Percentiles rank a stretch among this genome's conserved stretches.
phyloP scores from a whole-genome alignment of 2,888 invertebrate species.

The Toxonevra muliebris region DNA sequence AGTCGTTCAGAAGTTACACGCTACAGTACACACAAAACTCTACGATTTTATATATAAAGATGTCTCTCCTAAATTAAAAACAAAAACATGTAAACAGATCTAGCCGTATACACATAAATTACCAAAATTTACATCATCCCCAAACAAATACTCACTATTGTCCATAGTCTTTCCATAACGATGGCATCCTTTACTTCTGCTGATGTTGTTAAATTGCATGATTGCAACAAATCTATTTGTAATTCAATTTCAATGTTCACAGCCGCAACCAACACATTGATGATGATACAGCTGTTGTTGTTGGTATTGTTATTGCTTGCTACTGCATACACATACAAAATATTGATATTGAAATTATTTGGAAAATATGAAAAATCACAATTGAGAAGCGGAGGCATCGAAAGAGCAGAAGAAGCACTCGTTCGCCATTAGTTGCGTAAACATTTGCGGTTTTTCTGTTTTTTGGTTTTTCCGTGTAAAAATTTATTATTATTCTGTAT shows the following conservation, averaged over 20 bases:
- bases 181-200: not conserved
- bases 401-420: too few relatives aligned
- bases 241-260: constrained; percentile 44
- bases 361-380: too few relatives aligned
- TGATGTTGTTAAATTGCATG: constrained; percentile 47
- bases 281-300: not conserved
- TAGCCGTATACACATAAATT: not conserved
- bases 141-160: constrained; percentile 9
- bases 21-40: too few relatives aligned
- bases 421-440: constrained; percentile 25
- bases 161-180: constrained; percentile 29
- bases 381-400: too few relatives aligned
- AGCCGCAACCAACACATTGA: not conserved
- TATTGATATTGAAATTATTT: not conserved
- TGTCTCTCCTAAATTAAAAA: too few relatives aligned
- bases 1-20: too few relatives aligned
- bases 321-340: constrained; percentile 8
- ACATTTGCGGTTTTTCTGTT: not conserved
- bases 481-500: not conserved
- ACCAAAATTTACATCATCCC: too few relatives aligned
- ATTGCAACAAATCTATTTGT: constrained; percentile 38
- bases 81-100: too few relatives aligned
- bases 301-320: not conserved
- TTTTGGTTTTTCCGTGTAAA: not conserved
- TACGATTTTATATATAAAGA: too few relatives aligned